Percentiles rank a stretch among this genome's conserved stretches.
phyloP scores from a whole-genome alignment of 2,888 invertebrate species.

The Leuctra nigra region DNA sequence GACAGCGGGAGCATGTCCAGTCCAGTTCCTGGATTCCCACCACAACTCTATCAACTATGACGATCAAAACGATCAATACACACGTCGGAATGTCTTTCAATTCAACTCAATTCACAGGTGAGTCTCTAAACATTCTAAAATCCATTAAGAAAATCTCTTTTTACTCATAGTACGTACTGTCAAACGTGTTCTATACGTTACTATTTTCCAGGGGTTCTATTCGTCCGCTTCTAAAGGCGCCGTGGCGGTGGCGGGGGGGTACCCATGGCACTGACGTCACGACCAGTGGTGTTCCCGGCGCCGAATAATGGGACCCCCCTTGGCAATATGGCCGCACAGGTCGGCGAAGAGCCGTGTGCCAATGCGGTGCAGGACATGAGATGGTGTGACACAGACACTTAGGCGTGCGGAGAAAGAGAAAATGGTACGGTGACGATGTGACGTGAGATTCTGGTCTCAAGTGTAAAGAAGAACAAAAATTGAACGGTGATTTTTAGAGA shows the following conservation, averaged over 20 bases:
- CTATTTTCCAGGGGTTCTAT: too few species aligned
- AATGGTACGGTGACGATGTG: too few species aligned
- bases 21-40: not conserved
- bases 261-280: constrained; percentile 13
- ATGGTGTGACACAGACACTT: not conserved
- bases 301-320: constrained; percentile 9
- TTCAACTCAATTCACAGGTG: too few species aligned
- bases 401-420: not conserved
- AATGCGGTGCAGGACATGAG: not conserved
- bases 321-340: constrained; percentile 10
- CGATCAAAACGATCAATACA: not conserved
- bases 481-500: too few species aligned
- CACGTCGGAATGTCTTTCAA: not conserved
- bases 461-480: too few species aligned
- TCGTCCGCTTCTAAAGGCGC: not conserved
- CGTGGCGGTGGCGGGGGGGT: not conserved
- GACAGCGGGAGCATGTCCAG: not conserved
- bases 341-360: constrained; percentile 5
- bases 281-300: constrained; percentile 8
- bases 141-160: too few species aligned
- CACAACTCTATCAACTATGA: not conserved
- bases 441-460: too few species aligned
- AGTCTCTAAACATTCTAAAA: too few species aligned
- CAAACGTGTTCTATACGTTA: not conserved
- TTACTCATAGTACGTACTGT: too few species aligned